A percentile compares a stretch with the other conserved stretches of the same genome.
phyloP scores from a whole-genome alignment of 1,140 invertebrate genomes.

The Meloidogyne floridensis region DNA sequence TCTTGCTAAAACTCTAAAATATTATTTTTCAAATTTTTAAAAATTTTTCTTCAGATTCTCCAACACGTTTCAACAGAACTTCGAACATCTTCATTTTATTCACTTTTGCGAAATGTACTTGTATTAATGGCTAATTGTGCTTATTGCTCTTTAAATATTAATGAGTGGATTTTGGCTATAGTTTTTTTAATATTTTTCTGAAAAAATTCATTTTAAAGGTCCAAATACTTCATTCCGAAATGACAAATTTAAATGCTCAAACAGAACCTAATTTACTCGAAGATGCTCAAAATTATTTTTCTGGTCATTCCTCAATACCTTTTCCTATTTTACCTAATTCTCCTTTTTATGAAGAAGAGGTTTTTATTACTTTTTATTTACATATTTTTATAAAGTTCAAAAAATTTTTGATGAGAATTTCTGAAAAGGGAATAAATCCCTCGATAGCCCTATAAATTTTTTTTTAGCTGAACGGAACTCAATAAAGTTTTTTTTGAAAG shows the following conservation, averaged over 20 bases:
- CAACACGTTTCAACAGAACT: constrained; percentile 5
- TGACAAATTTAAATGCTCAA: background rate
- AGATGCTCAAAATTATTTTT: constrained; percentile 10
- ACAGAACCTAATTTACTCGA: background rate
- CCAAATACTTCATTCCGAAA: constrained; percentile 8
- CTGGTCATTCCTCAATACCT: background rate
- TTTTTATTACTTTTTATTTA: background rate
- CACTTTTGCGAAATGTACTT: constrained; percentile 15
- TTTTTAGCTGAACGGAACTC: too few relatives aligned
- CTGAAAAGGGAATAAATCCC: too few relatives aligned
- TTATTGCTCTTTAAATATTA: constrained; percentile 20
- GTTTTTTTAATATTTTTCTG: background rate
- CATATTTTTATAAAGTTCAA: too few relatives aligned
- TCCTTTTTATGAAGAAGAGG: background rate
- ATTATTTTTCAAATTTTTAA: background rate
- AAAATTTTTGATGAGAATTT: too few relatives aligned
- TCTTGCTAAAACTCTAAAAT: background rate
- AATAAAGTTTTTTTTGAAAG: too few relatives aligned
- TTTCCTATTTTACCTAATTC: constrained; percentile 11
- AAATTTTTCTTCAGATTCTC: constrained; percentile 14
- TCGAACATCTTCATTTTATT: constrained; percentile 1
- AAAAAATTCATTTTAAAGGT: background rate
- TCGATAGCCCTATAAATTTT: too few relatives aligned
- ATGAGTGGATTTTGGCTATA: constrained; percentile 24
- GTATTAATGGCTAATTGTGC: constrained; percentile 21